Conservation (phyloP, 1,140 invertebrate species). For the Caerostris darwini region DNA sequence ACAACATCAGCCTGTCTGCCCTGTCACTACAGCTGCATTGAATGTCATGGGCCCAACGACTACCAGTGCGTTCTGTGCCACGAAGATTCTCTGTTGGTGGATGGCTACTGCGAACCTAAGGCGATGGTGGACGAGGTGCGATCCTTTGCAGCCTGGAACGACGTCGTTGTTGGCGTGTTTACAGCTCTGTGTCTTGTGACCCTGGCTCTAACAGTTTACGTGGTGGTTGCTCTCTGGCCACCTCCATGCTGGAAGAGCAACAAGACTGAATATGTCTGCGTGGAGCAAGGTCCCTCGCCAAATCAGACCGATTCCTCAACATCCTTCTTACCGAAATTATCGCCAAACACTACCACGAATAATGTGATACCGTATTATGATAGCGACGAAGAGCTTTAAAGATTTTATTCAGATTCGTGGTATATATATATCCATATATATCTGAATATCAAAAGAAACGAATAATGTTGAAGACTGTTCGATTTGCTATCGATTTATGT, state of each 20-base stretch:
- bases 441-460: neutral
- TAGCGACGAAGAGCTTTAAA: slow-evolving; percentile 65
- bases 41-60: slow-evolving; percentile 84
- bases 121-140: slow-evolving; percentile 75
- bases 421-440: neutral
- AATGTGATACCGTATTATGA: slow-evolving; percentile 72
- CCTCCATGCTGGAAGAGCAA: slow-evolving; percentile 31
- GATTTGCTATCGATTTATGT: neutral
- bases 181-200: slow-evolving; percentile 75
- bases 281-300: slow-evolving; percentile 54
- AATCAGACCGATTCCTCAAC: slow-evolving; percentile 53
- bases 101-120: slow-evolving; percentile 77
- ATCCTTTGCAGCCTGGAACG: slow-evolving; percentile 73
- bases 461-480: neutral
- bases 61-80: slow-evolving; percentile 85
- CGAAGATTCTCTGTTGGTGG: slow-evolving; percentile 67
- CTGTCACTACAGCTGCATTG: slow-evolving; percentile 85
- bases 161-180: slow-evolving; percentile 76
- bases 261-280: slow-evolving; percentile 40
- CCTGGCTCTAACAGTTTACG: slow-evolving; percentile 78
- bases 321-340: slow-evolving; percentile 47
- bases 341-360: slow-evolving; percentile 39
- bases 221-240: slow-evolving; percentile 58
- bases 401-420: neutral
- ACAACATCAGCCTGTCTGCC: slow-evolving; percentile 80